Evolutionary conservation across 64 coral and sea anemone genomes (phyloP), one percentile per base, ranked within the genome.

Genomic region (Platygyra sinensis): DNA sequence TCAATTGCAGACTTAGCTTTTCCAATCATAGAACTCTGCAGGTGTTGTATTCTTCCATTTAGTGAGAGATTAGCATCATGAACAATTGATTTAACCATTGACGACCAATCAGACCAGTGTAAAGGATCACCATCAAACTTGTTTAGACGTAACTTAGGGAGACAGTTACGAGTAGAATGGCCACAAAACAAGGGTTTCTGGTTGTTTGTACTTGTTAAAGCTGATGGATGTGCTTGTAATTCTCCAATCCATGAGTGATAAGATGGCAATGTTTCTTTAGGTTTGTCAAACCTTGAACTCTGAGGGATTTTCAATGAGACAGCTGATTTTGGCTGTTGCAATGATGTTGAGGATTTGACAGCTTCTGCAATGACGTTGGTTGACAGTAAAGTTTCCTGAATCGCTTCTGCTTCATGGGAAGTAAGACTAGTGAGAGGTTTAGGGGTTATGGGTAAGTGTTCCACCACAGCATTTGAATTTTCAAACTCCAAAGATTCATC

Each of bases 41-140:
- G 78, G 36, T 90, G 89, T 72, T 90, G 65, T 67, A 72, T 90
- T 36, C 75, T 90, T 74, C 76, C 89, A 80, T 90, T 90, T 17
- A 65, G n/a, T 1, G 89, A 82, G 7, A 90, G 65, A 59, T 77
- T 60, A 20, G 62, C 29, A 77, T 88, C 87, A 88, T 88, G 49
- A 30, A 88, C 76, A 29, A 28, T 54, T 57, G 50, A 79, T 79
- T 79, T 59, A 79, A 57, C 59, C 76, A 79, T 79, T 79, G 76
- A 79, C 1, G 76, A 79, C 76, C 76, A 79, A 54, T 79, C 76
- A 52, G 76, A 79, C 76, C 76, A 79, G 49, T 79, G 76, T 25
- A 79, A 57, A 54, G 76, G 76, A 25, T 79, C 76, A 59, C 76
- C 76, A 52, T 79, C 76, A 79, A 79, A 79, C 49, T 79, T 79